A percentile compares a stretch with the other conserved stretches of the same genome.
phyloP scores from a whole-genome alignment of 2,113 vertebrate species.

The Bombycilla garrulus region DNA sequence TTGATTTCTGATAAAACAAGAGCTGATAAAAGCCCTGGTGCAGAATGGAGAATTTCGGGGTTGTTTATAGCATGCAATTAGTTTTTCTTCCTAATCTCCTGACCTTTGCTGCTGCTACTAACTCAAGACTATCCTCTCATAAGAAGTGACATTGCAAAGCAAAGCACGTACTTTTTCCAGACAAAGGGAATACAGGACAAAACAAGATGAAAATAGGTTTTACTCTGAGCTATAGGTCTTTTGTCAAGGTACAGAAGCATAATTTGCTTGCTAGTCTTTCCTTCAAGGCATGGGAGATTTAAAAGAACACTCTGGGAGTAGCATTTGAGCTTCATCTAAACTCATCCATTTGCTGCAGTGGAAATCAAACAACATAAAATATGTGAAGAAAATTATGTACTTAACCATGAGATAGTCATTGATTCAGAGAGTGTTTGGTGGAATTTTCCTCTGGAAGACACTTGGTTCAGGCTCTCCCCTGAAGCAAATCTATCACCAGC shows the following conservation, averaged over 20 bases:
- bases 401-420: conserved; percentile 10
- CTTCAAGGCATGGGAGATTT: not conserved
- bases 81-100: conserved; percentile 59
- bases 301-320: not conserved
- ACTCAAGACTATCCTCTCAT: conserved; percentile 49
- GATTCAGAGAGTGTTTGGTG: not conserved
- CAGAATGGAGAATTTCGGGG: conserved; percentile 49
- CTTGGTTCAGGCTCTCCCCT: not conserved
- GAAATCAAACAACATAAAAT: not conserved
- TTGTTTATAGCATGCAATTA: conserved; percentile 48
- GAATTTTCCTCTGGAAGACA: not conserved
- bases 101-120: conserved; percentile 54
- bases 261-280: not conserved
- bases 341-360: not conserved
- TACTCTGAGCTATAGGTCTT: not conserved
- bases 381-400: not conserved
- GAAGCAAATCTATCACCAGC: not conserved
- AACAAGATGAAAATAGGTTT: not conserved
- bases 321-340: not conserved
- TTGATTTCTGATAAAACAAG: conserved; percentile 61
- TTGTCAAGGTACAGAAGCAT: conserved; percentile 26
- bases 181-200: conserved; percentile 13
- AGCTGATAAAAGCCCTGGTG: conserved; percentile 39
- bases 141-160: conserved; percentile 43
- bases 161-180: conserved; percentile 17